These are phyloP conservation scores for Dicyrtoma fusca DNA, from an alignment of 2,888 invertebrate genomes.

Conservation along the genomic window DNA sequence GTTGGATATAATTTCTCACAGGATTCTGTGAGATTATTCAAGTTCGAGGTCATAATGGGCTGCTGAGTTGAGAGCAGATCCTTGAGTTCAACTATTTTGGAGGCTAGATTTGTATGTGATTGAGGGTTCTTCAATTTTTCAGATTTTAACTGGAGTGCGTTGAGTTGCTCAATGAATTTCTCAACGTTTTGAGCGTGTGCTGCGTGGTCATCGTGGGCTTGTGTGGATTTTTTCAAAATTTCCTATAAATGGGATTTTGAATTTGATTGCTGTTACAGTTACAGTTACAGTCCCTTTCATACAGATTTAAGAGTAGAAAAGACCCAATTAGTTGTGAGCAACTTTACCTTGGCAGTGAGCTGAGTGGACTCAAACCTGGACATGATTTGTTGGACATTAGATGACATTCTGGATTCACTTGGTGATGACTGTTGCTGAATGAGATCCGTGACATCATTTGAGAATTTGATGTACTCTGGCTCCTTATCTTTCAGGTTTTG, in stretches of 20 bases:
- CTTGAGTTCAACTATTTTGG: conserved; percentile 72
- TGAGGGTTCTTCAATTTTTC: conserved; percentile 67
- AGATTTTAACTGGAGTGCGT: conserved; percentile 73
- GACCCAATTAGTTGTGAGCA: no score
- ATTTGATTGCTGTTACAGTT: no score
- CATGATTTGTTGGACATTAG: conserved; percentile 85
- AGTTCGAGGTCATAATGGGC: conserved; percentile 63
- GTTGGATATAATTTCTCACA: conserved; percentile 86
- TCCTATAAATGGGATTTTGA: conserved; percentile 63
- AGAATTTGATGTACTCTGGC: conserved; percentile 81
- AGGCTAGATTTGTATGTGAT: conserved; percentile 64
- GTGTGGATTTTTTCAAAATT: conserved; percentile 88
- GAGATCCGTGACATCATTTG: conserved; percentile 81
- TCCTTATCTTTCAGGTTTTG: conserved; percentile 80
- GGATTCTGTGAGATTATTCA: conserved; percentile 82
- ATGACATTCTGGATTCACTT: conserved; percentile 83
- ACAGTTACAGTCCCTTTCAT: no score
- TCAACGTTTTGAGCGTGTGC: conserved; percentile 80
- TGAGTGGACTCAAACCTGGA: conserved; percentile 88
- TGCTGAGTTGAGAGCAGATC: conserved; percentile 65
- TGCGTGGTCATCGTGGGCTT: conserved; percentile 80
- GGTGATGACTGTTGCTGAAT: conserved; percentile 67
- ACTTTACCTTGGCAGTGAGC: conserved; percentile 73
- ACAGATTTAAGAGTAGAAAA: no score
- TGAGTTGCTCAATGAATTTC: conserved; percentile 79